Evolutionary conservation across 2,888 invertebrate species (phyloP), one percentile per base, ranked within the genome.

Genomic region (Steinernema carpocapsae): DNA sequence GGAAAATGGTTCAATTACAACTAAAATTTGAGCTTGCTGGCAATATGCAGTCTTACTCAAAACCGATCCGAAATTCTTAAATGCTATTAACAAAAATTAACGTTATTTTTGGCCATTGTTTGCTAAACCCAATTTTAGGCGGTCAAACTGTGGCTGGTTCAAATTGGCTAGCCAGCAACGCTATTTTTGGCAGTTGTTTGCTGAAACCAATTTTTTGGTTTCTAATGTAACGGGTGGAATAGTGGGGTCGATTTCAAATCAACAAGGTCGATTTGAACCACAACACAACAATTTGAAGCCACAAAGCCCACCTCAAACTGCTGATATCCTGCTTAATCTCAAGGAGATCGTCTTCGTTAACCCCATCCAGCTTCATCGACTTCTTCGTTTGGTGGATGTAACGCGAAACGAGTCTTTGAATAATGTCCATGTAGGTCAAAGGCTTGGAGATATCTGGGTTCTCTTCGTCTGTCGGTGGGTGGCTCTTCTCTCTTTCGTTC

Each of bases 271-370:
- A 43, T 12, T 43, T 43, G 7, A 43, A 7, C 43, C 7, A 12
- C 14, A 7, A 43, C 14, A 43, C 14, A 12, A 43, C 43, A 12
- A 7, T 14, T 43, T 43, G 14, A 43, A 43, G n/a, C 43, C 43
- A 43, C 43, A 7, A 7, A 43, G 14, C 72, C 29, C 26, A 90
- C 90, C 90, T 87, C 22, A 90, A 86, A 84, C 90, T 90, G 24
- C 90, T 90, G 22, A 91, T 91, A 78, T 91, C 91, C 80, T 91
- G 91, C 84, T 91, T 91, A 72, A 91, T 91, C 83, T 91, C 91
- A 42, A 90, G 84, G 29, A 91, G 80, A 80, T 91, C 90, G 78
- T 91, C 91, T 82, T 91, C 91, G 80, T 90, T 90, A 22, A 91
- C 90, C 2, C 90, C 90, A 80, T 90, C 90, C 87, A 90, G 89